phyloP scores from a whole-genome alignment of 2,888 invertebrate genomes.

The Cephalotes varians region DNA sequence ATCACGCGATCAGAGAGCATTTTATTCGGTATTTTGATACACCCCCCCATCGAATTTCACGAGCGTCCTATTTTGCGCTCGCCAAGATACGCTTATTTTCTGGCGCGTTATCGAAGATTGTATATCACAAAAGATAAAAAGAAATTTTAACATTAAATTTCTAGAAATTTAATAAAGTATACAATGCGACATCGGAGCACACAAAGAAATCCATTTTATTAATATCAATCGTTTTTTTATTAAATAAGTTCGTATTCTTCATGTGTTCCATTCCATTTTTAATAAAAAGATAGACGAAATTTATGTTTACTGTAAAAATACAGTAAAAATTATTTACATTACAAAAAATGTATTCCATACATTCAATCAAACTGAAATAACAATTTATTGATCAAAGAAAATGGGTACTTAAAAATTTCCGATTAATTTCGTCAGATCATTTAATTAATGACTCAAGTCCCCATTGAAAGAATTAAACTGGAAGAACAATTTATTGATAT shows the following conservation, averaged over 20 bases:
- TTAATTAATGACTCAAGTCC: background rate
- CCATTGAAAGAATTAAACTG: background rate
- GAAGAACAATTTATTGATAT: background rate
- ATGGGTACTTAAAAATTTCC: background rate
- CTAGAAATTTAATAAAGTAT: background rate
- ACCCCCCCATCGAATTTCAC: slow-evolving; percentile 21
- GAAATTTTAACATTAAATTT: background rate
- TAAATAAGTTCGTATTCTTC: background rate
- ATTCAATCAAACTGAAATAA: background rate
- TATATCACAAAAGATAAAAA: background rate
- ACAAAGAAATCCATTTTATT: background rate
- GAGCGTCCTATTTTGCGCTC: slow-evolving; percentile 35
- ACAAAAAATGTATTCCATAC: background rate
- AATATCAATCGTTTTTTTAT: background rate
- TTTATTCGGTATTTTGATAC: slow-evolving; percentile 29
- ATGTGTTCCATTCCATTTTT: background rate
- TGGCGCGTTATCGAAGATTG: background rate
- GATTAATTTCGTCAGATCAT: background rate
- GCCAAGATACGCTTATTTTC: slow-evolving; percentile 9
- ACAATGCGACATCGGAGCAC: background rate
- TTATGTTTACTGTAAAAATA: too few relatives aligned
- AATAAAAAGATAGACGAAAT: background rate
- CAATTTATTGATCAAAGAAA: background rate
- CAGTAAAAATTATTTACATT: background rate
- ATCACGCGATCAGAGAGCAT: slow-evolving; percentile 48